Percentiles rank a stretch among this genome's conserved stretches.
phyloP scores from a whole-genome alignment of 2,113 vertebrate genomes.

The Macroglossus sobrinus region DNA sequence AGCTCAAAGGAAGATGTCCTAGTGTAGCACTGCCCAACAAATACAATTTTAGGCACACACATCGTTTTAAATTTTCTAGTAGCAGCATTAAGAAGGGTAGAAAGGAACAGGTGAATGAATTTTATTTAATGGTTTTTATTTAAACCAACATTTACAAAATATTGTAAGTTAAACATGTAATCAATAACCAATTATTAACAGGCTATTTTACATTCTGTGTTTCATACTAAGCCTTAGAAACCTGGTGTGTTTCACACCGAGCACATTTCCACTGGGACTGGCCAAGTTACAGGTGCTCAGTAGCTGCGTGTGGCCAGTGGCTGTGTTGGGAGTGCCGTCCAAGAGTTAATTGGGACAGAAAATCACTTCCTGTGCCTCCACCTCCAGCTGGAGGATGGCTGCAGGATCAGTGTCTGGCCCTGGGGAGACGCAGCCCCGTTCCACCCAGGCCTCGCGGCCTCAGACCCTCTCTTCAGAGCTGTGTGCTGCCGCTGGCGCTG shows the following conservation, averaged over 20 bases:
- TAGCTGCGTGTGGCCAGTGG: neutral
- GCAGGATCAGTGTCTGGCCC: neutral
- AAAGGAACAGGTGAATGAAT: neutral
- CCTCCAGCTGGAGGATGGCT: neutral
- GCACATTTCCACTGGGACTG: neutral
- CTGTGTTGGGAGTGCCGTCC: neutral
- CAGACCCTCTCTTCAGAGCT: accelerated
- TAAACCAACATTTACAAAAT: neutral
- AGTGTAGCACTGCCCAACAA: neutral
- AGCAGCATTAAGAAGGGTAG: neutral
- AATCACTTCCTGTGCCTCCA: neutral
- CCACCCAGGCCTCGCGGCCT: neutral
- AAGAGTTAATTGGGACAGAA: neutral
- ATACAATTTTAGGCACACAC: accelerated
- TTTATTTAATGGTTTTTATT: neutral
- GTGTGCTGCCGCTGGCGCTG: no score
- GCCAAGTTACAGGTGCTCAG: neutral
- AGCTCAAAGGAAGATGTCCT: neutral
- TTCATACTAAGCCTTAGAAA: neutral
- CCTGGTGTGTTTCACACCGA: no score
- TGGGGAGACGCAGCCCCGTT: neutral
- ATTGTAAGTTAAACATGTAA: neutral
- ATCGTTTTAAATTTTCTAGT: no score
- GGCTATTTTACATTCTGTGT: neutral
- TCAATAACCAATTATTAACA: neutral